A percentile compares a stretch with the other conserved stretches of the same genome.
Evolutionary conservation across 2,797 vertebrate species (phyloP).

Genomic region (Parauchenoglanis punctatus): DNA sequence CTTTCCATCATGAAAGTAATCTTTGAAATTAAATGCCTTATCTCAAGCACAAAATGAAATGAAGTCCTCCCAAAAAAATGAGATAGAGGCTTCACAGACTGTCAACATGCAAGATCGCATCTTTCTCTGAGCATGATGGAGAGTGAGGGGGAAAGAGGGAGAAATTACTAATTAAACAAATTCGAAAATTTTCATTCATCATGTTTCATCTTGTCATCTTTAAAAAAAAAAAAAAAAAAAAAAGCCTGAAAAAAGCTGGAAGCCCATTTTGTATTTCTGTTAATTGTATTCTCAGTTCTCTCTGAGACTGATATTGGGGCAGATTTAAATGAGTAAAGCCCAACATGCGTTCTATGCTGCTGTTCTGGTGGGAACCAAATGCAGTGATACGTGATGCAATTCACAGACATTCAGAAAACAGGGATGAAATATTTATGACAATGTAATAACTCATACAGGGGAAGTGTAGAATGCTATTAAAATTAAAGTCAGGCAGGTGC

Average conservation of each 20-base stretch:
- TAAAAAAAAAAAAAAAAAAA: not conserved
- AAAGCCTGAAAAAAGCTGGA: not conserved
- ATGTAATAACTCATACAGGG: conserved; percentile 2
- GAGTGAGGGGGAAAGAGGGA: not conserved
- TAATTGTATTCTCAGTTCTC: not conserved
- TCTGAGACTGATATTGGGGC: not conserved
- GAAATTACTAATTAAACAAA: conserved; percentile 65
- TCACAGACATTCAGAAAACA: conserved; percentile 8
- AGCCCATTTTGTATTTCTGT: conserved; percentile 27
- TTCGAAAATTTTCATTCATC: conserved; percentile 51
- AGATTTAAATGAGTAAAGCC: not conserved
- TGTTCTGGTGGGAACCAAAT: conserved; percentile 7
- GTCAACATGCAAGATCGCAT: conserved; percentile 67
- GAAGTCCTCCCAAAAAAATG: conserved; percentile 62
- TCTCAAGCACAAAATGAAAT: conserved; percentile 68
- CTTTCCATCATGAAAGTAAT: conserved; percentile 64
- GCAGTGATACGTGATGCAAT: conserved; percentile 8
- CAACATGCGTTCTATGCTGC: conserved; percentile 13
- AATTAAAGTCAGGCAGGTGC: not conserved
- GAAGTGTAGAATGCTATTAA: not conserved
- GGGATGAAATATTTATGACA: conserved; percentile 18
- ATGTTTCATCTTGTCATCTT: conserved; percentile 27
- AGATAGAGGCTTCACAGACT: conserved; percentile 66
- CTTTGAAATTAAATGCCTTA: conserved; percentile 72
- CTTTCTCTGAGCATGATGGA: conserved; percentile 51